Percentiles rank a stretch among this genome's conserved stretches.
These are phyloP conservation scores for Synanthedon vespiformis DNA, from an alignment of 2,888 invertebrate species.

Conservation along the genomic window DNA sequence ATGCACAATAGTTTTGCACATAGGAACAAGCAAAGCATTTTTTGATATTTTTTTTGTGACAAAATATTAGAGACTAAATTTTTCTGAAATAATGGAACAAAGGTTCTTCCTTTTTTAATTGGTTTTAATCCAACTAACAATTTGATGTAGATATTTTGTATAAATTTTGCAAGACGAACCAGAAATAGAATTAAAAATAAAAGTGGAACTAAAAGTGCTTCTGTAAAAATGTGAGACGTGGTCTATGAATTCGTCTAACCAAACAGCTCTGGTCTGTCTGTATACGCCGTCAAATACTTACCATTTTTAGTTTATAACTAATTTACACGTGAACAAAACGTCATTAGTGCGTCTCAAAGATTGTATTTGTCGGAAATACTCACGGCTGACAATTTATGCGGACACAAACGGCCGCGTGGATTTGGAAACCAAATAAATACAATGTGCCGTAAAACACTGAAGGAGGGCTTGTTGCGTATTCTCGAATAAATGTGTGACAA, in stretches of 20 bases:
- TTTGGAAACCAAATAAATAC: constrained; percentile 50
- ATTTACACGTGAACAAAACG: constrained; percentile 42
- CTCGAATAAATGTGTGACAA: neutral
- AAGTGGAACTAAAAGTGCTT: too few species aligned
- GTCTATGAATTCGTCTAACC: too few species aligned
- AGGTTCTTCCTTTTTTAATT: neutral
- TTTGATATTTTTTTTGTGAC: too few species aligned
- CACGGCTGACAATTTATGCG: constrained; percentile 49
- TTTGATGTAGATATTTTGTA: too few species aligned
- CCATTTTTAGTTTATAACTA: constrained; percentile 7
- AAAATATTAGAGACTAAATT: neutral
- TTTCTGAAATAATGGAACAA: neutral
- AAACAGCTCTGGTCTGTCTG: too few species aligned
- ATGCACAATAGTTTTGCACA: neutral
- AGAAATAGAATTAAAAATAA: too few species aligned
- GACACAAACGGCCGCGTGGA: constrained; percentile 39
- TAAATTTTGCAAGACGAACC: too few species aligned
- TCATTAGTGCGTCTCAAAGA: constrained; percentile 34
- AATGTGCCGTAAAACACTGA: constrained; percentile 23
- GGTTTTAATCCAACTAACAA: too few species aligned
- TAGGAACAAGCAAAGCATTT: neutral
- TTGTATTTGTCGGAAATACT: constrained; percentile 53
- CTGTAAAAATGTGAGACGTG: too few species aligned
- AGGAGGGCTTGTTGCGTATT: constrained; percentile 5
- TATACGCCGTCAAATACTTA: too few species aligned